A percentile compares a stretch with the other conserved stretches of the same genome.
phyloP scores from a whole-genome alignment of 2,888 invertebrate genomes.

The Ptilodon capucinus region DNA sequence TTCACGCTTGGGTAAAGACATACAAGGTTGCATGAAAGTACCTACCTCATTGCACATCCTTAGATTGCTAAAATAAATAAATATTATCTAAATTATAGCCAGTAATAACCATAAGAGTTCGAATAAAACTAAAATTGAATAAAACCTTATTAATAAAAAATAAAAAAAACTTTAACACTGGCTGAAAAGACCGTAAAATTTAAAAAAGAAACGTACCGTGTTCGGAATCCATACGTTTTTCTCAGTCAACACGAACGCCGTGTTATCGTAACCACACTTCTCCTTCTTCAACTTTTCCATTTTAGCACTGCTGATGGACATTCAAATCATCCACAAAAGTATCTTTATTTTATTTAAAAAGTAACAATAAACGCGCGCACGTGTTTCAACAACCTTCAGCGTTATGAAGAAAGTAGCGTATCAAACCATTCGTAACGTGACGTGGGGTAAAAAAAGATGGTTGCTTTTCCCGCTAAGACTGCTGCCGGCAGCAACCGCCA shows the following conservation, averaged over 20 bases:
- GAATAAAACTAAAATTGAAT: not conserved
- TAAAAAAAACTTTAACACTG: not conserved
- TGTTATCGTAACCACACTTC: conserved; percentile 62
- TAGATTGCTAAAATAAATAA: conserved; percentile 6
- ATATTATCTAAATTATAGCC: not conserved
- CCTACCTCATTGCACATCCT: conserved; percentile 18
- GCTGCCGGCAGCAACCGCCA: conserved; percentile 33
- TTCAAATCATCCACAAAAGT: not conserved
- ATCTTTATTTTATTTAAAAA: not conserved
- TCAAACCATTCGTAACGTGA: conserved; percentile 9
- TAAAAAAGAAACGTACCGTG: conserved; percentile 35
- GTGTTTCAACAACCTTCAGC: conserved; percentile 36
- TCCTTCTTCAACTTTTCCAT: conserved; percentile 43
- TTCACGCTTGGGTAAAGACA: conserved; percentile 35
- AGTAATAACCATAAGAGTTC: not conserved
- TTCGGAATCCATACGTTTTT: conserved; percentile 51
- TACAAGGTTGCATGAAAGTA: conserved; percentile 28
- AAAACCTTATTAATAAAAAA: not conserved
- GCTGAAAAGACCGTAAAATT: not conserved
- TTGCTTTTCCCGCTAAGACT: conserved; percentile 51
- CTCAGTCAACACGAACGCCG: conserved; percentile 66
- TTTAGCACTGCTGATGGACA: conserved; percentile 25
- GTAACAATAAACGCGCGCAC: conserved; percentile 23
- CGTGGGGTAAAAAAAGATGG: conserved; percentile 13
- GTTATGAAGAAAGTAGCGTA: conserved; percentile 31